Evolutionary conservation across 1,140 invertebrate genomes (phyloP).

Genomic region (Streblospio benedicti): DNA sequence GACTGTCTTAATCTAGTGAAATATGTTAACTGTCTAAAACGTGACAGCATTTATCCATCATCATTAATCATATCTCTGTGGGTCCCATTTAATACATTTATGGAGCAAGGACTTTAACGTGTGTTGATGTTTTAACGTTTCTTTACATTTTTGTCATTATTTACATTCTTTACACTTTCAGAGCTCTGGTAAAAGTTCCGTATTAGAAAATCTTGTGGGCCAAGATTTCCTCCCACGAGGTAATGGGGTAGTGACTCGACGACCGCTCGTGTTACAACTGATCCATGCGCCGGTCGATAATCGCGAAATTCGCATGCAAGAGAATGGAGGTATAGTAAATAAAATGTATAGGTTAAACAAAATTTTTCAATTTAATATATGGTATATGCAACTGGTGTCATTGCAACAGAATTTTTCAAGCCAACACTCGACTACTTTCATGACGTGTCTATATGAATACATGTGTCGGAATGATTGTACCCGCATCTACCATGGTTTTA

Average conservation of each 20-base stretch:
- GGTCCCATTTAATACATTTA: too few relatives aligned
- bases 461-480: too few relatives aligned
- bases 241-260: conserved; percentile 90
- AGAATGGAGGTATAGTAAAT: conserved; percentile 66
- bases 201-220: conserved; percentile 96
- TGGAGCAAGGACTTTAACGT: too few relatives aligned
- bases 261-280: conserved; percentile 88
- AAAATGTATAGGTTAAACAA: not conserved
- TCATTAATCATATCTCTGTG: too few relatives aligned
- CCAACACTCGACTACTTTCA: conserved; percentile 19
- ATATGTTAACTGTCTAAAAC: too few relatives aligned
- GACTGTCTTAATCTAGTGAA: too few relatives aligned
- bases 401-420: conserved; percentile 11
- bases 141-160: not conserved
- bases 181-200: conserved; percentile 99
- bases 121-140: not conserved
- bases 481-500: too few relatives aligned
- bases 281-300: conserved; percentile 83
- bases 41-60: too few relatives aligned
- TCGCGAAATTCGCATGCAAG: conserved; percentile 64
- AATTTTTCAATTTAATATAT: not conserved
- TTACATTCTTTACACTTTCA: conserved; percentile 46
- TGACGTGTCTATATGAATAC: conserved; percentile 35
- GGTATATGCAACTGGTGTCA: not conserved
- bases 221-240: conserved; percentile 93